These are phyloP conservation scores for Chloroclysta siterata DNA, from an alignment of 2,888 invertebrate genomes.

Conservation along the genomic window DNA sequence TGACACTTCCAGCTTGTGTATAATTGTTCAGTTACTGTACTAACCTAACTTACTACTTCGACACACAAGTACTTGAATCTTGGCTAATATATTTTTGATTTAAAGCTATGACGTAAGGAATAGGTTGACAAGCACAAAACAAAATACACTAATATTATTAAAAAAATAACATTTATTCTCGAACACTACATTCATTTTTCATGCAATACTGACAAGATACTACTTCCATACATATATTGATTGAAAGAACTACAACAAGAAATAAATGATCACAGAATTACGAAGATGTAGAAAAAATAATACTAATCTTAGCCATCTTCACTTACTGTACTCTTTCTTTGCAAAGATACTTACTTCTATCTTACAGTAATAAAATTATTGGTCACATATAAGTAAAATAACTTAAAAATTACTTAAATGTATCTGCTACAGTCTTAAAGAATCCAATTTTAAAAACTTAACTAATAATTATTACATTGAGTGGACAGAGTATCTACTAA, in stretches of 20 bases:
- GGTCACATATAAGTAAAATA: conserved; percentile 81
- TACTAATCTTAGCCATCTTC: conserved; percentile 68
- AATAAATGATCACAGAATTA: conserved; percentile 80
- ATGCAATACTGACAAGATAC: conserved; percentile 79
- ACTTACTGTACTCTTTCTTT: conserved; percentile 72
- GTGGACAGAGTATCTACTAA: conserved; percentile 51
- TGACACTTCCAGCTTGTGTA: no score
- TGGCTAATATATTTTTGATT: no score
- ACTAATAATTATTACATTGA: conserved; percentile 47
- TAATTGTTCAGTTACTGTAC: no score
- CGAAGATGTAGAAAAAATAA: conserved; percentile 75
- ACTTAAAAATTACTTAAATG: conserved; percentile 69
- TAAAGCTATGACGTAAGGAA: neutral
- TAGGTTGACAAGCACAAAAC: neutral
- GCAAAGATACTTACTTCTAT: conserved; percentile 70
- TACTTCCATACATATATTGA: conserved; percentile 71
- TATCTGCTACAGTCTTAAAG: conserved; percentile 71
- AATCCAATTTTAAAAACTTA: conserved; percentile 59
- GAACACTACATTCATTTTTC: conserved; percentile 77
- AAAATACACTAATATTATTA: conserved; percentile 45
- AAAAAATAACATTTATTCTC: conserved; percentile 83
- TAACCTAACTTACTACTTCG: no score
- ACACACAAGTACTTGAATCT: no score
- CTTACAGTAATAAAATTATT: conserved; percentile 74
- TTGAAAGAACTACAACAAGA: conserved; percentile 75